Conservation (phyloP, 2,888 invertebrate genomes). For the Meandrusa payeni region DNA sequence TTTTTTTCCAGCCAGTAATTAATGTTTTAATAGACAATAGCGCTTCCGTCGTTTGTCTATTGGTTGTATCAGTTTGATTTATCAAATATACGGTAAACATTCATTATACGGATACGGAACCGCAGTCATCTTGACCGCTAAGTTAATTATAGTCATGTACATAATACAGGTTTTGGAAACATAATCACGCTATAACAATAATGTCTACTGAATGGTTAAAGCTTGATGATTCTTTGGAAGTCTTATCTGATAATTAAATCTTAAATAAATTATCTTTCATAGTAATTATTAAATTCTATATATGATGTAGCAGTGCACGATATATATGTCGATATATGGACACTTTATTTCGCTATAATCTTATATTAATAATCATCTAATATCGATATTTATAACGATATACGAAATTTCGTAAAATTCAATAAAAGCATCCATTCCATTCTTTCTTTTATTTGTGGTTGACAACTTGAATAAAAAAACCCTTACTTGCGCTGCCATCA, state of each 20-base stretch:
- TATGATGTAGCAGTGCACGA: too few relatives aligned
- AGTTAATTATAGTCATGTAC: conserved; percentile 18
- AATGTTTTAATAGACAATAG: conserved; percentile 9
- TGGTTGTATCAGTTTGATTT: conserved; percentile 6
- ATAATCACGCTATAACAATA: conserved; percentile 9
- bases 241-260: conserved; percentile 16
- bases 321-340: too few relatives aligned
- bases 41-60: conserved; percentile 17
- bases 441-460: too few relatives aligned
- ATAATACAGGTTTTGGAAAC: conserved; percentile 8
- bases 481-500: too few relatives aligned
- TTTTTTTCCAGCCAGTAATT: conserved; percentile 3
- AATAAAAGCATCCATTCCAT: too few relatives aligned
- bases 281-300: neutral
- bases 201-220: neutral
- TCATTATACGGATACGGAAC: conserved; percentile 15
- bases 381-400: too few relatives aligned
- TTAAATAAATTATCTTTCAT: neutral
- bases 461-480: too few relatives aligned
- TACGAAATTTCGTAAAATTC: too few relatives aligned
- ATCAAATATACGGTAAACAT: conserved; percentile 12
- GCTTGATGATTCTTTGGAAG: conserved; percentile 2
- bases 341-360: too few relatives aligned
- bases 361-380: too few relatives aligned
- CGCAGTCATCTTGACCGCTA: conserved; percentile 6